These are phyloP conservation scores for Enoplosus armatus DNA, from an alignment of 2,797 vertebrate genomes.

Conservation along the genomic window DNA sequence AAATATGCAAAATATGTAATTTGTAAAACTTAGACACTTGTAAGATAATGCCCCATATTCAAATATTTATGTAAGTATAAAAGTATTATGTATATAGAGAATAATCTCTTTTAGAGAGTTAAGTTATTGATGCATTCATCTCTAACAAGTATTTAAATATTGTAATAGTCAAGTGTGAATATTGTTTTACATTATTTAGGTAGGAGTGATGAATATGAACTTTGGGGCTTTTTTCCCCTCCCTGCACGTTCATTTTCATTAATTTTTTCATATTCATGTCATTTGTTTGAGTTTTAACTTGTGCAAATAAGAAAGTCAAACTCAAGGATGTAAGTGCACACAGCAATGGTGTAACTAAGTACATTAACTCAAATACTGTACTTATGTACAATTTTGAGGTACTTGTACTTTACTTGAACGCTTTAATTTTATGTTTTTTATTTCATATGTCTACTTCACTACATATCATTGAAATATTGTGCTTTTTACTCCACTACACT, in stretches of 20 bases:
- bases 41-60: neutral
- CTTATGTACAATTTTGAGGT: neutral
- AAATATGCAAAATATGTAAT: neutral
- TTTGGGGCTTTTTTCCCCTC: neutral
- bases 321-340: neutral
- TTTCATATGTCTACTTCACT: too few species aligned
- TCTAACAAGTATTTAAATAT: neutral
- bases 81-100: too few species aligned
- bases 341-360: neutral
- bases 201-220: too few species aligned
- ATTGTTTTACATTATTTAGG: neutral
- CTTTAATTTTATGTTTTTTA: too few species aligned
- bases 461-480: too few species aligned
- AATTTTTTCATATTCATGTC: neutral
- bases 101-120: neutral
- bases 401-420: neutral
- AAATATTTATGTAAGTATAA: too few species aligned
- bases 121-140: neutral
- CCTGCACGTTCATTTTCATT: neutral
- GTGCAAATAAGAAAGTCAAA: neutral
- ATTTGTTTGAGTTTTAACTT: neutral
- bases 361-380: too few species aligned
- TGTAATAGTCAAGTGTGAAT: neutral
- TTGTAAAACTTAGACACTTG: neutral
- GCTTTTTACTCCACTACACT: too few species aligned